These are phyloP conservation scores for Anguilla rostrata DNA, from an alignment of 2,113 vertebrate species.

Conservation along the genomic window DNA sequence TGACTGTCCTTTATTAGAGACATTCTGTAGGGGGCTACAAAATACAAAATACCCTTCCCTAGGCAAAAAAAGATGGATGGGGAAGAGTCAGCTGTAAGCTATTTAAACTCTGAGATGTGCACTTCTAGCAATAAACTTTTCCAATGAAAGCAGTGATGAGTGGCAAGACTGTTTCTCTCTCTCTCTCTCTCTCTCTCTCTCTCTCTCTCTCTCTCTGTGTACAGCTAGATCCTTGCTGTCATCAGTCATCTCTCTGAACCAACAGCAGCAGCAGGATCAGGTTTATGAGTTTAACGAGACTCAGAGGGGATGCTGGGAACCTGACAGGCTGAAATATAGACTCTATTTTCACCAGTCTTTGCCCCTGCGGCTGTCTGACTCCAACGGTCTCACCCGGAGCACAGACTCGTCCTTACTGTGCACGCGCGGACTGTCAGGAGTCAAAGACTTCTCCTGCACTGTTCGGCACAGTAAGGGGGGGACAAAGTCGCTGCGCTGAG, in stretches of 20 bases:
- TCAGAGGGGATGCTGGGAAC: neutral
- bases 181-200: neutral
- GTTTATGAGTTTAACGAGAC: neutral
- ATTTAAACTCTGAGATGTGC: neutral
- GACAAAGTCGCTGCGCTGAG: neutral
- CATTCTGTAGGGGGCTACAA: neutral
- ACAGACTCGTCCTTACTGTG: neutral
- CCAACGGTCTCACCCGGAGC: neutral
- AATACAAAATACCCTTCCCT: neutral
- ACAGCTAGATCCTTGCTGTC: neutral
- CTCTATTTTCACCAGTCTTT: neutral
- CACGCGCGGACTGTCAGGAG: neutral
- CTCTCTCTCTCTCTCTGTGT: neutral
- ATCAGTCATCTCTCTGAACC: neutral
- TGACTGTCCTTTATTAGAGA: neutral
- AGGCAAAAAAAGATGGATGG: neutral
- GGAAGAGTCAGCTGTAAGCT: neutral
- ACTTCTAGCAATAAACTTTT: neutral
- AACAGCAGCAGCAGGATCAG: neutral
- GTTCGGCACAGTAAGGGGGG: neutral
- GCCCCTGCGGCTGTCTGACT: neutral
- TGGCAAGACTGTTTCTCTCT: neutral
- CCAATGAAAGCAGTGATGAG: neutral
- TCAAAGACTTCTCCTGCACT: too few relatives aligned
- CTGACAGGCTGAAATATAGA: neutral